These are phyloP conservation scores for Calameuta filiformis DNA, from an alignment of 2,888 invertebrate genomes.

Conservation along the genomic window DNA sequence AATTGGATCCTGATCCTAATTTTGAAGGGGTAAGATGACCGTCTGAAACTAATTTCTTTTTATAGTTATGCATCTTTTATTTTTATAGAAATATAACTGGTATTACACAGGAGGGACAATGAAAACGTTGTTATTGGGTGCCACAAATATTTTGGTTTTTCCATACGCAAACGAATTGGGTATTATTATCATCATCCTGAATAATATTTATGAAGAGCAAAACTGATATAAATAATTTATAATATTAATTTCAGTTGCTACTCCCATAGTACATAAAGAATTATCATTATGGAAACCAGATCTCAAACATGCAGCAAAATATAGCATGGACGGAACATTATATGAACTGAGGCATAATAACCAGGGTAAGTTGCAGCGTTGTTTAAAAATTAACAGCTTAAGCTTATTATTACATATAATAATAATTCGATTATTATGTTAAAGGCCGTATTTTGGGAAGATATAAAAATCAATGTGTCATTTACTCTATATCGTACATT, in stretches of 20 bases:
- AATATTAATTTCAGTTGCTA: conserved; percentile 38
- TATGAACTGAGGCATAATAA: conserved; percentile 45
- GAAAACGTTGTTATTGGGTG: conserved; percentile 35
- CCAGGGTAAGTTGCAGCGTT: conserved; percentile 38
- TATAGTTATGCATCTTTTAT: background rate
- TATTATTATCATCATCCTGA: conserved; percentile 25
- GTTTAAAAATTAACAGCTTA: background rate
- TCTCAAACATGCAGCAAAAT: conserved; percentile 47
- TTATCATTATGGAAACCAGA: conserved; percentile 49
- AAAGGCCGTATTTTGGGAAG: conserved; percentile 49
- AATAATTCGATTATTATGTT: conserved; percentile 16
- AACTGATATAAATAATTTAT: background rate
- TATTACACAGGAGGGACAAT: conserved; percentile 59
- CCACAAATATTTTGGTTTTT: conserved; percentile 50
- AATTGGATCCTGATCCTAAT: conserved; percentile 59
- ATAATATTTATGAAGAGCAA: background rate
- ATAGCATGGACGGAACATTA: conserved; percentile 34
- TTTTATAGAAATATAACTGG: conserved; percentile 58
- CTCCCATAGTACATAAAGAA: conserved; percentile 39
- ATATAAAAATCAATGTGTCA: conserved; percentile 45
- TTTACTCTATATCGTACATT: conserved; percentile 41
- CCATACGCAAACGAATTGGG: conserved; percentile 56
- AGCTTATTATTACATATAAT: conserved; percentile 1
- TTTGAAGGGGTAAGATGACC: conserved; percentile 51
- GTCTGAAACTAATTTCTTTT: too few species aligned